Evolutionary conservation across 2,113 vertebrate genomes (phyloP).

Genomic region (Dascyllus trimaculatus): DNA sequence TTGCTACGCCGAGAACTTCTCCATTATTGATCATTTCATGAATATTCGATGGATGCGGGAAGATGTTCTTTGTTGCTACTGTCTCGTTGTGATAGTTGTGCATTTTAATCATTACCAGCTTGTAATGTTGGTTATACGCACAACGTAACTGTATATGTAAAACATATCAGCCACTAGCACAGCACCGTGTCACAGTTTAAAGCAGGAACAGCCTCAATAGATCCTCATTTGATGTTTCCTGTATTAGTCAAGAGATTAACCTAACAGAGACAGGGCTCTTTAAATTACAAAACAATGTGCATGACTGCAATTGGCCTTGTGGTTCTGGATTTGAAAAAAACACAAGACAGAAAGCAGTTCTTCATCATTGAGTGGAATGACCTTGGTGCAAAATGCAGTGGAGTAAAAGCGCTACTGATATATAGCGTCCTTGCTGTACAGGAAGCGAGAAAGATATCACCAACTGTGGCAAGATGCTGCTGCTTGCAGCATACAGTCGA

Average conservation of each 20-base stretch:
- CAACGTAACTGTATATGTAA: not conserved
- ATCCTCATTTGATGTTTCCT: not conserved
- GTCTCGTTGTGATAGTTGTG: slow-evolving; percentile 4
- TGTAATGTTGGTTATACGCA: not conserved
- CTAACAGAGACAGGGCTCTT: slow-evolving; percentile 40
- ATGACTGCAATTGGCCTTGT: slow-evolving; percentile 14
- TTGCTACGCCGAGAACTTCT: slow-evolving; percentile 16
- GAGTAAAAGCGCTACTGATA: slow-evolving; percentile 19
- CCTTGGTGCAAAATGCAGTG: slow-evolving; percentile 21
- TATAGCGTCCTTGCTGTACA: slow-evolving; percentile 11
- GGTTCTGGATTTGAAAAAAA: not conserved
- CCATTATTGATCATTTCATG: slow-evolving; percentile 63
- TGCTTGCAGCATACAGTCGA: slow-evolving; percentile 51
- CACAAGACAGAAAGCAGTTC: not conserved
- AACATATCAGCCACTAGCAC: not conserved
- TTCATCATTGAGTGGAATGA: slow-evolving; percentile 42
- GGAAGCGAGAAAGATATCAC: slow-evolving; percentile 29
- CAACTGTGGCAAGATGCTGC: slow-evolving; percentile 25
- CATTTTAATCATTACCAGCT: slow-evolving; percentile 8
- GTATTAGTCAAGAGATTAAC: slow-evolving; percentile 11
- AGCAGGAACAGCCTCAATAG: not conserved
- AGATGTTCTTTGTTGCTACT: slow-evolving; percentile 17
- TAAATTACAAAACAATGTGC: not conserved
- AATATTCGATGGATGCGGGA: slow-evolving; percentile 52
- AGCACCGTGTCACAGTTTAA: not conserved